Evolutionary conservation across 2,797 vertebrate genomes (phyloP), one percentile per base, ranked within the genome.

Genomic region (Nothura maculosa): DNA sequence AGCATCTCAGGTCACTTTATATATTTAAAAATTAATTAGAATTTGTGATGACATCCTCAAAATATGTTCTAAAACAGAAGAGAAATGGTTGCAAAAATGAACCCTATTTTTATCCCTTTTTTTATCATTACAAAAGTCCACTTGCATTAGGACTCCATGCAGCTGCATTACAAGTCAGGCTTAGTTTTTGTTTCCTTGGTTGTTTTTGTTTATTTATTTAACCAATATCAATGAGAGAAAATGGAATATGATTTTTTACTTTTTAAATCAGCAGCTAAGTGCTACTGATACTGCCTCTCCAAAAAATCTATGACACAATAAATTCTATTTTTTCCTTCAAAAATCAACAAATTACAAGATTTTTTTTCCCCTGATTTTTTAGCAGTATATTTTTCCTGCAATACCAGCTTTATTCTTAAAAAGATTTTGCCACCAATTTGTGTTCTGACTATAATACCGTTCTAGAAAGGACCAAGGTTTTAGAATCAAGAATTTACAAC

Each of bases 211-310:
- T 48, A 14, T 24, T 48, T 47, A 22, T 66, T 91, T 92, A 64
- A n/a, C 34, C 24, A 42, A 66, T 17, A 62, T 5, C 3, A 3
- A 78, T 91, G 21, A 75, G 8, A 64, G n/a, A 87, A 6, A 75
- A 81, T n/a, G 14, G 38, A 92, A 74, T 18, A 8, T 63, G 24
- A 73, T 81, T 85, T 93, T 94, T 36, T 30, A 74, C 74, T 88
- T 97, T 94, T 90, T 94, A 1, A 60, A 96, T 96, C 91, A 96
- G 60, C 58, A 92, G 91, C 94, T 47, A 66, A 95, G 85, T 92
- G 87, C 68, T 89, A 42, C 89, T 73, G 72, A 66, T 96, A 87
- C 73, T 1, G 2, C 93, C 92, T 81, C 87, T 95, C 74, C 88
- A 91, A 95, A n/a, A n/a, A n/a, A n/a, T n/a, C 34, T 45, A 55